Conservation (phyloP, 1,140 invertebrate genomes). For the Popillia japonica region DNA sequence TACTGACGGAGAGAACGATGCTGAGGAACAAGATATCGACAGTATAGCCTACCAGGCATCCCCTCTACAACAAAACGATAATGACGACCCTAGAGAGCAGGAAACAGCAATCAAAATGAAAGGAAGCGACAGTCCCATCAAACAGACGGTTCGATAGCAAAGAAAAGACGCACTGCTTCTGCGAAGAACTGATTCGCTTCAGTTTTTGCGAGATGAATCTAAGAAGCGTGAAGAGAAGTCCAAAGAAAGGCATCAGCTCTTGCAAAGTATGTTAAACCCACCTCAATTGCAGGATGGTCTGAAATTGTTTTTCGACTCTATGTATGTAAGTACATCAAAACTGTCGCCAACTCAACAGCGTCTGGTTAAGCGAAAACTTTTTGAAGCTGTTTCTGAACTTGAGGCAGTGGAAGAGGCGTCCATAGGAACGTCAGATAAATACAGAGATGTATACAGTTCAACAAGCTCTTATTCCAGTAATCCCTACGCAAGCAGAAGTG, state of each 20-base stretch:
- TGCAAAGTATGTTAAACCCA: slow-evolving; percentile 16
- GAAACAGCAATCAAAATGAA: background rate
- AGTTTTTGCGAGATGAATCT: background rate
- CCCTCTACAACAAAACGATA: background rate
- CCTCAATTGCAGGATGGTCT: slow-evolving; percentile 6
- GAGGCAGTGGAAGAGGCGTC: background rate
- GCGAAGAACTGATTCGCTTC: background rate
- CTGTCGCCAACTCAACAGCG: too few relatives aligned
- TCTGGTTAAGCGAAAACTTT: background rate
- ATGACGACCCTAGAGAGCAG: background rate
- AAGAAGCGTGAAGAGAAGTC: slow-evolving; percentile 21
- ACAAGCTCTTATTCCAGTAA: too few relatives aligned
- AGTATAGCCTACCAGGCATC: background rate
- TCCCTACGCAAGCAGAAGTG: too few relatives aligned
- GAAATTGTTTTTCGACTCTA: slow-evolving; percentile 36
- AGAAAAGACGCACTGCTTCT: background rate
- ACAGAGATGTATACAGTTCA: too few relatives aligned
- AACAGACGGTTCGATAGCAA: background rate
- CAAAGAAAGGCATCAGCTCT: slow-evolving; percentile 15
- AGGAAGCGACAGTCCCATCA: background rate
- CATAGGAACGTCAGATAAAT: background rate
- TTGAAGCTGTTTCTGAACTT: too few relatives aligned
- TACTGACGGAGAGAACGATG: background rate
- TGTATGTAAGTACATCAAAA: slow-evolving; percentile 28
- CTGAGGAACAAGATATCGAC: background rate